Evolutionary conservation across 1,140 invertebrate species (phyloP).

Genomic region (Drosophila seguyi): DNA sequence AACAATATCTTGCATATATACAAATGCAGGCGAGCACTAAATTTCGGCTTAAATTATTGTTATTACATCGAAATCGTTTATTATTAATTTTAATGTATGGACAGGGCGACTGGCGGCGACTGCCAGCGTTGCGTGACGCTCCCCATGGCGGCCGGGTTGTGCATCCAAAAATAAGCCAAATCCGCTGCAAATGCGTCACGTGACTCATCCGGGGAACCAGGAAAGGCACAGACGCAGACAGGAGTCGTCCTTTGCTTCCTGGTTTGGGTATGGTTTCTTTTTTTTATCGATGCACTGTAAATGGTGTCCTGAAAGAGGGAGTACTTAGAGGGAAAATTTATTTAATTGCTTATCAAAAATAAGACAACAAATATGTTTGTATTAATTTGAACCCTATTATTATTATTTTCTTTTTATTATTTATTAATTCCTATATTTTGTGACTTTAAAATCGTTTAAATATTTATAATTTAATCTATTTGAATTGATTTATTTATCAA

Average conservation of each 20-base stretch:
- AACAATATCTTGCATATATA: conserved; percentile 31
- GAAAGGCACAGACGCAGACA: conserved; percentile 12
- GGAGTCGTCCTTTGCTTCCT: conserved; percentile 62
- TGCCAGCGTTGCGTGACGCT: conserved; percentile 57
- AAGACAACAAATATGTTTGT: no score
- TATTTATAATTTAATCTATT: no score
- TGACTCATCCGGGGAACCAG: conserved; percentile 59
- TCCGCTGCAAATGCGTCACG: conserved; percentile 74
- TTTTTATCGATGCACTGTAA: conserved; percentile 50
- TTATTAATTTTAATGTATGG: conserved; percentile 83
- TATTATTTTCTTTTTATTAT: no score
- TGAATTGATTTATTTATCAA: no score
- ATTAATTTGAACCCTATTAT: no score
- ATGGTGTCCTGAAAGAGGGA: neutral
- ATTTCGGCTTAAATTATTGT: conserved; percentile 81
- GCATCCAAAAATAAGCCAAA: conserved; percentile 64
- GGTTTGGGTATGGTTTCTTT: conserved; percentile 11
- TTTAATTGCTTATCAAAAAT: neutral
- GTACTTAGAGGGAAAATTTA: neutral
- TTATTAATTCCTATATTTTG: no score
- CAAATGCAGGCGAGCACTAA: conserved; percentile 68
- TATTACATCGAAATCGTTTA: conserved; percentile 82
- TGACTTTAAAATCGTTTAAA: no score
- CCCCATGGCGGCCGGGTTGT: conserved; percentile 58
- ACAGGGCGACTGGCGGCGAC: conserved; percentile 24